Evolutionary conservation across 2,797 vertebrate species (phyloP).

Genomic region (Acropternis orthonyx): DNA sequence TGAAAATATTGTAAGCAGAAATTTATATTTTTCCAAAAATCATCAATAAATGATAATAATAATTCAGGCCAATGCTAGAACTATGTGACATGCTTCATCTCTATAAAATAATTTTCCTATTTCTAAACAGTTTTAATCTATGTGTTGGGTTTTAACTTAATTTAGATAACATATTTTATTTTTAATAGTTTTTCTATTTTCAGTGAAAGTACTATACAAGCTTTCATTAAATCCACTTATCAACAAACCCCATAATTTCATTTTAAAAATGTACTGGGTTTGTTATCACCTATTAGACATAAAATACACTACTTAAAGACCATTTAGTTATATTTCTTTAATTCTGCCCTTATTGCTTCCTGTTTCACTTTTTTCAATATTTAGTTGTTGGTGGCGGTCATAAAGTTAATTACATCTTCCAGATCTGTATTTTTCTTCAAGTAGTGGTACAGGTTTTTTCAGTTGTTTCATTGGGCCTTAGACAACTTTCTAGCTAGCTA

Average conservation of each 20-base stretch:
- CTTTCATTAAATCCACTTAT: not conserved
- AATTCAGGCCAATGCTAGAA: not conserved
- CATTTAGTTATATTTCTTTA: not conserved
- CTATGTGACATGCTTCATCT: not conserved
- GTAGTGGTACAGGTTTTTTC: rapidly evolving
- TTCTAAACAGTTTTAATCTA: not conserved
- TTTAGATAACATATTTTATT: not conserved
- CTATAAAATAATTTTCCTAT: not conserved
- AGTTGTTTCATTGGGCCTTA: not conserved
- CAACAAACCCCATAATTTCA: not conserved
- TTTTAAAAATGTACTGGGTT: rapidly evolving
- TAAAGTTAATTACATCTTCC: not conserved
- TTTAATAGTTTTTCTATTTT: not conserved
- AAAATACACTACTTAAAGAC: not conserved
- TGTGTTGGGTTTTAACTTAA: not conserved
- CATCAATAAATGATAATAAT: not conserved
- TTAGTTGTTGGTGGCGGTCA: not conserved
- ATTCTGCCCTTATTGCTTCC: not conserved
- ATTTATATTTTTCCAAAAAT: not conserved
- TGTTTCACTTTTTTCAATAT: not conserved
- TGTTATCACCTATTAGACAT: not conserved
- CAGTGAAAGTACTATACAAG: not conserved
- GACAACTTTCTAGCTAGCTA: not conserved
- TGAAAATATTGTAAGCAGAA: not conserved
- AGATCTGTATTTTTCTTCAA: not conserved